Conservation (phyloP, 2,888 invertebrate genomes). For the Drosophila phalerata region DNA sequence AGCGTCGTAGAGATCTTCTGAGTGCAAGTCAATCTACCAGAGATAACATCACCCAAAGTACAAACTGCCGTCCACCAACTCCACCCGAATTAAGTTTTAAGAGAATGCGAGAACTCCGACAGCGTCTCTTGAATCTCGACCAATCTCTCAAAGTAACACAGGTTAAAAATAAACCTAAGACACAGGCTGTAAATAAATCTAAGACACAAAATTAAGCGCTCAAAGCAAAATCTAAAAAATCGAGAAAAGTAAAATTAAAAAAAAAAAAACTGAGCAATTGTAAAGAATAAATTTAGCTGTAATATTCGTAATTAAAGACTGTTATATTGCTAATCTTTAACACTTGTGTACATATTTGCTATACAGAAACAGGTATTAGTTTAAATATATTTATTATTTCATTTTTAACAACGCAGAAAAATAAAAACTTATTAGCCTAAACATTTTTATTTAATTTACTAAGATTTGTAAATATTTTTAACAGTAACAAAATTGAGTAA, state of each 20-base stretch:
- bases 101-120: constrained; percentile 20
- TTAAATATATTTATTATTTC: no score
- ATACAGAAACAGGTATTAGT: not conserved
- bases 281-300: not conserved
- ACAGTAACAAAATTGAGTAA: no score
- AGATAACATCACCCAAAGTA: not conserved
- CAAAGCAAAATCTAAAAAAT: not conserved
- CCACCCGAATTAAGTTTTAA: not conserved
- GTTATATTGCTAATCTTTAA: not conserved
- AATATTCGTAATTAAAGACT: not conserved
- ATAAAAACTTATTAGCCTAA: no score
- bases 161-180: not conserved
- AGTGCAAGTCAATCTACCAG: not conserved
- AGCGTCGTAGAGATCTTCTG: constrained; percentile 10
- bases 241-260: not conserved
- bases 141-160: not conserved
- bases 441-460: no score
- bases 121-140: constrained; percentile 13
- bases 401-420: no score
- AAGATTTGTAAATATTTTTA: no score
- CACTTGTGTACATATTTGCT: no score
- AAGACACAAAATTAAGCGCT: not conserved
- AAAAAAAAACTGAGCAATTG: not conserved
- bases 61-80: constrained; percentile 3
- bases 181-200: not conserved